Evolutionary conservation across 2,113 vertebrate genomes (phyloP).

Genomic region (Chaenocephalus aceratus): DNA sequence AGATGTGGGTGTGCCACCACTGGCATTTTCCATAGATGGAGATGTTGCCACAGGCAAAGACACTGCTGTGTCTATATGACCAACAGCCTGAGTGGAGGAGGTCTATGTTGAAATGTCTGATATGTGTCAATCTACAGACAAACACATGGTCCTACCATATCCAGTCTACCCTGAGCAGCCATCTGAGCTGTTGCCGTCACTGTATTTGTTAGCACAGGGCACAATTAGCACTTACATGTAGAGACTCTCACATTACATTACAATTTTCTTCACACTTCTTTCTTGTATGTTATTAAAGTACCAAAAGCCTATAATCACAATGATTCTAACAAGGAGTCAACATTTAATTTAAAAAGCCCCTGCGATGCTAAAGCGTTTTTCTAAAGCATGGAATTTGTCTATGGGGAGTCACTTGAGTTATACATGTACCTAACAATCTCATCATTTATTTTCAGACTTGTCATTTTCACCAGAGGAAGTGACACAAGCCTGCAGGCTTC

Average conservation of each 20-base stretch:
- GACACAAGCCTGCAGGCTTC: constrained; percentile 34
- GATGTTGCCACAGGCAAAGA: constrained; percentile 54
- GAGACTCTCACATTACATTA: constrained; percentile 7
- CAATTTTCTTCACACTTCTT: constrained; percentile 9
- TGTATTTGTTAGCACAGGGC: constrained; percentile 34
- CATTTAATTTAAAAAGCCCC: constrained; percentile 15
- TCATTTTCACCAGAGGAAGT: constrained; percentile 57
- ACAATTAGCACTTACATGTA: constrained; percentile 46
- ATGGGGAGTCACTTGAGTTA: constrained; percentile 56
- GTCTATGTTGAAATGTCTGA: constrained; percentile 59
- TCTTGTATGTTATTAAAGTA: constrained; percentile 10
- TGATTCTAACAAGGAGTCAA: constrained; percentile 11
- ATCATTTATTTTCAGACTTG: constrained; percentile 66
- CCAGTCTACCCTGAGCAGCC: not conserved
- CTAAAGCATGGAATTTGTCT: constrained; percentile 59
- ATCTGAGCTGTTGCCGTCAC: constrained; percentile 4
- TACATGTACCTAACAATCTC: constrained; percentile 71
- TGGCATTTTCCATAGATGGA: constrained; percentile 42
- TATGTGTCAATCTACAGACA: constrained; percentile 49
- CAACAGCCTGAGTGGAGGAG: constrained; percentile 48
- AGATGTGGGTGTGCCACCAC: constrained; percentile 67
- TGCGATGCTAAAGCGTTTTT: constrained; percentile 30
- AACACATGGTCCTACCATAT: not conserved
- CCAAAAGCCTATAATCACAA: constrained; percentile 27
- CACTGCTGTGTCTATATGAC: constrained; percentile 54